A percentile compares a stretch with the other conserved stretches of the same genome.
These are phyloP conservation scores for Acomys russatus DNA, from an alignment of 2,797 vertebrate species.

Conservation along the genomic window DNA sequence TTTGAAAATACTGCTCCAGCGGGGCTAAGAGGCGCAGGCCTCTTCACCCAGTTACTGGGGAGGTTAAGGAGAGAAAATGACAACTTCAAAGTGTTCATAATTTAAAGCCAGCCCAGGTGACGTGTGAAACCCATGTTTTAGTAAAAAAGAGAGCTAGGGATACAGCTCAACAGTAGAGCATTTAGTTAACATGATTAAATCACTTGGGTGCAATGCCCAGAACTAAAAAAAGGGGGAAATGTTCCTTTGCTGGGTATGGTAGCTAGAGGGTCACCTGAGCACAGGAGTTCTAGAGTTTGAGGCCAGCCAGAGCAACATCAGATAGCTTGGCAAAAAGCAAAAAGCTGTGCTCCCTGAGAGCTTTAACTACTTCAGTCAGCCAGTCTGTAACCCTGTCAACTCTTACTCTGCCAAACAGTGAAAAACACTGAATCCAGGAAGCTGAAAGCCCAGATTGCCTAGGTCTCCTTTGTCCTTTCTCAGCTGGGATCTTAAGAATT, in stretches of 20 bases:
- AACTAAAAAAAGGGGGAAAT: neutral
- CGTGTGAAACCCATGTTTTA: neutral
- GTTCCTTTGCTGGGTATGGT: neutral
- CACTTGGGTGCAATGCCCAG: neutral
- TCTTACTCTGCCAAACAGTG: neutral
- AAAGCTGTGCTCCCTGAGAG: neutral
- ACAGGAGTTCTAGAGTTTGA: too few species aligned
- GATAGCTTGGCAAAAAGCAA: neutral
- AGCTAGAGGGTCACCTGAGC: neutral
- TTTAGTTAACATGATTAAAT: neutral
- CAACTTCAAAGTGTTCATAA: neutral
- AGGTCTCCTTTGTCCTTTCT: neutral
- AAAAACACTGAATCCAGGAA: neutral
- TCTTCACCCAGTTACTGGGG: neutral
- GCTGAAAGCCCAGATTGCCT: neutral
- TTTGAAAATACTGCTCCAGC: slow-evolving; percentile 4
- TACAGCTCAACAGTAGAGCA: neutral
- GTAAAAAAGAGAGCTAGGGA: neutral
- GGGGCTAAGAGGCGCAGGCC: neutral
- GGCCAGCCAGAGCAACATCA: neutral
- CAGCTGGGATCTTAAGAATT: slow-evolving; percentile 16
- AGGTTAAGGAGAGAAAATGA: neutral
- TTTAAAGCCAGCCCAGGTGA: neutral
- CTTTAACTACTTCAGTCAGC: neutral
- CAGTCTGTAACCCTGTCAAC: neutral